Conservation (phyloP, 1,140 invertebrate species). For the Melanaphis sacchari region DNA sequence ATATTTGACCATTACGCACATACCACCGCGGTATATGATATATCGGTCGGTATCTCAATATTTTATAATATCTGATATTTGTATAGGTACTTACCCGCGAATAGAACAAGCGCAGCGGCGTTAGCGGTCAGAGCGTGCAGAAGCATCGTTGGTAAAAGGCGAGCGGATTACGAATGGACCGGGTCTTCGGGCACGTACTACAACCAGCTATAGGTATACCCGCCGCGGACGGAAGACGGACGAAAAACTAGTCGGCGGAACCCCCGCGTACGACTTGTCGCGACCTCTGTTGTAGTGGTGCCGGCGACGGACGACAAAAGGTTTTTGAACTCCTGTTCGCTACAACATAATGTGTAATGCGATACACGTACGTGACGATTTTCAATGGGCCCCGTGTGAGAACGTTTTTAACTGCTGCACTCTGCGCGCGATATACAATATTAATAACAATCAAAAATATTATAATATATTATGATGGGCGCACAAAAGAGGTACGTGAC, state of each 20-base stretch:
- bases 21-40: neutral
- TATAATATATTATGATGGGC: neutral
- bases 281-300: conserved; percentile 48
- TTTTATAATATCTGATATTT: neutral
- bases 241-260: conserved; percentile 13
- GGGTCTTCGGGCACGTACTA: neutral
- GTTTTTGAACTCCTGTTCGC: conserved; percentile 46
- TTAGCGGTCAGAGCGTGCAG: conserved; percentile 26
- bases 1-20: neutral
- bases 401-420: neutral
- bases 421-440: neutral
- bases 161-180: conserved; percentile 46
- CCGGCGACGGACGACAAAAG: conserved; percentile 20
- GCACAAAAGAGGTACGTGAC: neutral
- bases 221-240: neutral
- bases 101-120: conserved; percentile 20
- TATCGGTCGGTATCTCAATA: neutral
- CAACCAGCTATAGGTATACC: neutral
- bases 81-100: conserved; percentile 32
- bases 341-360: neutral
- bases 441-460: neutral
- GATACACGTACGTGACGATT: neutral
- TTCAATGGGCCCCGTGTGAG: conserved; percentile 1
- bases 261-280: conserved; percentile 44
- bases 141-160: conserved; percentile 45